Conservation (phyloP, 2,113 vertebrate species). For the Peromyscus polionotus region DNA sequence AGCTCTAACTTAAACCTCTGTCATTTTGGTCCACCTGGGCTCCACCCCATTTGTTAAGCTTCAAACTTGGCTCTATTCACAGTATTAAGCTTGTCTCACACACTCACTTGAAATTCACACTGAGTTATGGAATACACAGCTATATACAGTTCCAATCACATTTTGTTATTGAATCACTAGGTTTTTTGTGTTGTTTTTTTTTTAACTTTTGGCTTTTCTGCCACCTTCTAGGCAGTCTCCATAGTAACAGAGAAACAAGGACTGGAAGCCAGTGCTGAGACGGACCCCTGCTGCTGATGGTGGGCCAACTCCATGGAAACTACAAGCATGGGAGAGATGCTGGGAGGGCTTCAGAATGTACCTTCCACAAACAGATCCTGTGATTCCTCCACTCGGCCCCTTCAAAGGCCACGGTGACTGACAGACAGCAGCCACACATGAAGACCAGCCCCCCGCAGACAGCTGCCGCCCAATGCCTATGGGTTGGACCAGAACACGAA, state of each 20-base stretch:
- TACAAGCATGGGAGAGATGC: neutral
- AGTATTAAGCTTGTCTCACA: neutral
- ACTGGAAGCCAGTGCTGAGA: slow-evolving; percentile 65
- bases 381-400: neutral
- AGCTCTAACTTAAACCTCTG: neutral
- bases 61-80: slow-evolving; percentile 3
- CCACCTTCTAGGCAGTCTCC: slow-evolving; percentile 67
- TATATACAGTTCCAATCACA: neutral
- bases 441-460: neutral
- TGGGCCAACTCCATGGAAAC: slow-evolving; percentile 71
- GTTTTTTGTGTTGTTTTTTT: neutral
- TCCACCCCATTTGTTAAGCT: neutral
- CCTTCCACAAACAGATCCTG: neutral
- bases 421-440: neutral
- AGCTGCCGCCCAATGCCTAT: neutral
- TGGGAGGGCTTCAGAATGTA: slow-evolving; percentile 1
- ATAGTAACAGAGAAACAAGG: slow-evolving; percentile 73
- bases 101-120: slow-evolving; percentile 20
- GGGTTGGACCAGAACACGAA: neutral
- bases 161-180: slow-evolving; percentile 63
- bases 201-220: slow-evolving; percentile 64
- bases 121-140: neutral
- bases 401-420: slow-evolving; percentile 10
- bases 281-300: neutral
- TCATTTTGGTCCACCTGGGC: neutral